Base-by-base conservation (phyloP, 2,888 invertebrate species). In the Thymelicus acteon region DNA sequence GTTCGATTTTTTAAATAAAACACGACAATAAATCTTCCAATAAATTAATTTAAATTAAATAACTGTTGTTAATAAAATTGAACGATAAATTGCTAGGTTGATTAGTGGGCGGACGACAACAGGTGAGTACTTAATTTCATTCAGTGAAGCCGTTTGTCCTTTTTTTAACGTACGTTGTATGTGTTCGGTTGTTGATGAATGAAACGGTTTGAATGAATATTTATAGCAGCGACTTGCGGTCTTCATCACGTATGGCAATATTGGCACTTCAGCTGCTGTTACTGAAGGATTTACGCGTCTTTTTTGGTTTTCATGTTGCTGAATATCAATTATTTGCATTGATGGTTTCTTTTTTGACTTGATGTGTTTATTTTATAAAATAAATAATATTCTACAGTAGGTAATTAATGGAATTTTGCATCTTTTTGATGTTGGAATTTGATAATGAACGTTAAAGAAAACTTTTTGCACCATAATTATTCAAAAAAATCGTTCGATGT, bases 11-110 rank as follows among this genome's bases (percentile, higher is more conserved):
- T 69, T 13, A 57, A 40, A 72, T 63, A 44, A 60, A 57, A 24
- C 31, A 12, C n/a, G 72, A 72, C 74, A 72, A 68, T 72, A 74
- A 69, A 70, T 67, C 67, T 67, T 68, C 72, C 66, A 67, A 69
- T 66, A 58, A 69, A 6, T 58, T 15, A 44, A 49, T 60, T 49
- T 60, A 31, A 64, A 48, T 48, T 47, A 7, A 61, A 19, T 19
- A 40, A 31, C 31, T 57, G 49, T 63, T 49, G 19, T 58, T 71
- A 47, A 44, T 61, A 19, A 19, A 19, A 19, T 19, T 47, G 61
- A n/a, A 58, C 65, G 39, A 15, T 47, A 15, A 54, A 52, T 66
- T 61, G 47, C 19, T 19, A 19, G 1, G 37, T 37, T 60, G n/a
- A 40, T 63, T 13, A 70, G 63, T 15, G 64, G 49, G 19, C 7